Evolutionary conservation across 1,140 invertebrate genomes (phyloP).

Genomic region (Pemphigus obesinymphae): DNA sequence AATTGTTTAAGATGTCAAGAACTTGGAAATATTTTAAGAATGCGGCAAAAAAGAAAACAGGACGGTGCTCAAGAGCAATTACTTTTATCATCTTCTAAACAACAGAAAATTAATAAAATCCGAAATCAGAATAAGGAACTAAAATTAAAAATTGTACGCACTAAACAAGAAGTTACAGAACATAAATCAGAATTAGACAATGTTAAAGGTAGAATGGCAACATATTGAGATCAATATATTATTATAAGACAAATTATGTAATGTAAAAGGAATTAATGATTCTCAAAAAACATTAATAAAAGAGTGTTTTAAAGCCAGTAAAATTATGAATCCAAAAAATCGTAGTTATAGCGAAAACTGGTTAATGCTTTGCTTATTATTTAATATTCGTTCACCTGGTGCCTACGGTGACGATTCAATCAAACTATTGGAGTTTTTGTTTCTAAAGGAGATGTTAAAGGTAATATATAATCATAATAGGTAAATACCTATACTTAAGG

Average conservation of each 20-base stretch:
- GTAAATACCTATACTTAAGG: neutral
- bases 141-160: neutral
- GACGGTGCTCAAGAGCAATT: neutral
- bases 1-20: neutral
- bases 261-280: neutral
- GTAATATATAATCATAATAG: neutral
- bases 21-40: neutral
- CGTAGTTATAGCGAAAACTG: neutral
- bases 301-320: neutral
- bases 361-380: neutral
- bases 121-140: neutral
- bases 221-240: neutral
- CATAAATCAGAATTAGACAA: neutral
- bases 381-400: neutral
- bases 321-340: neutral
- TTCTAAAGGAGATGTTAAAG: neutral
- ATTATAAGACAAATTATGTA: neutral
- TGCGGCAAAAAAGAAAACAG: neutral
- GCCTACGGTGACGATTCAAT: neutral
- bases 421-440: neutral
- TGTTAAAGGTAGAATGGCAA: neutral
- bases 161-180: neutral
- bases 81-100: neutral
- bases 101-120: neutral
- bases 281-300: neutral